A percentile compares a stretch with the other conserved stretches of the same genome.
Conservation (phyloP, 2,797 vertebrate species). For the Peromyscus aztecus region DNA sequence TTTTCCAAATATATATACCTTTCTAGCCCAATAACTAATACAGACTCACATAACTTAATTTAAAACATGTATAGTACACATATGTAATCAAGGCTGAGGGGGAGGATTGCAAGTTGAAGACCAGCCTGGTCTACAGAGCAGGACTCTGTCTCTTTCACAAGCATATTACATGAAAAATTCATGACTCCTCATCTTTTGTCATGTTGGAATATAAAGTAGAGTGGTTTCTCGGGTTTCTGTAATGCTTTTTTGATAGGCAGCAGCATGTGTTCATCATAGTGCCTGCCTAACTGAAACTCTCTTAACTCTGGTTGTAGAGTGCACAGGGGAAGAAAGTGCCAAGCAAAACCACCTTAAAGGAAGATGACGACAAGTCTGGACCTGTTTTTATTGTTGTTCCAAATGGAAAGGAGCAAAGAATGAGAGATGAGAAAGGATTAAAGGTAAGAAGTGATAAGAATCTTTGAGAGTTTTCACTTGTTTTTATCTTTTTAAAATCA, state of each 20-base stretch:
- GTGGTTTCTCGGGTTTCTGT: conserved; percentile 27
- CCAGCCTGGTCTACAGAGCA: background rate
- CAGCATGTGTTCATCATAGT: conserved; percentile 12
- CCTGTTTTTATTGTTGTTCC: conserved; percentile 95
- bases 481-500: conserved; percentile 30
- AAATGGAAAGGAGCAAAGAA: conserved; percentile 97
- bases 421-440: conserved; percentile 96
- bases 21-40: conserved; percentile 83
- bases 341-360: conserved; percentile 92
- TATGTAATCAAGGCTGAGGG: background rate
- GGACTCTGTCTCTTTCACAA: background rate
- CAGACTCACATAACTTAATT: conserved; percentile 76
- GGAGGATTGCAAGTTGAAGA: background rate
- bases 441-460: conserved; percentile 90
- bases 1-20: conserved; percentile 82
- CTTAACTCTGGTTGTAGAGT: conserved; percentile 87
- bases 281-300: conserved; percentile 59
- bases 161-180: conserved; percentile 66
- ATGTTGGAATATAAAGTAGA: background rate
- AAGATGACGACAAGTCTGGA: conserved; percentile 96
- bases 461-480: conserved; percentile 3
- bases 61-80: background rate
- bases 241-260: conserved; percentile 31
- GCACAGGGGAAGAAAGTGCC: conserved; percentile 93
- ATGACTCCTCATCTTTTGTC: conserved; percentile 42